Evolutionary conservation across 1,140 invertebrate species (phyloP), one percentile per base, ranked within the genome.

Genomic region (Brachionus paranguensis): DNA sequence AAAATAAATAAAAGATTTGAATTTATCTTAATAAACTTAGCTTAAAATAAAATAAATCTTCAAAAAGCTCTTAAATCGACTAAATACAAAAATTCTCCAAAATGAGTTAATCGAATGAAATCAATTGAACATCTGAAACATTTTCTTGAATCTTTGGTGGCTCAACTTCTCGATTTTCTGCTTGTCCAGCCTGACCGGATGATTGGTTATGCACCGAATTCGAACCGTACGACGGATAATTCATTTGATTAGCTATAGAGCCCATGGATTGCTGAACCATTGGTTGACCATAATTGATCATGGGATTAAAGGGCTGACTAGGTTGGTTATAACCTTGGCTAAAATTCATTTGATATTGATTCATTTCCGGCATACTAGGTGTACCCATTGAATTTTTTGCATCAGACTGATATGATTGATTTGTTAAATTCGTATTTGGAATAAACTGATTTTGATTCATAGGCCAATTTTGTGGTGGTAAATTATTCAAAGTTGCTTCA

Each of bases 391-490:
- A 43, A 41, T 72, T 41, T 17, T 10, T 11, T 10, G 41, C 2
- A 43, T 72, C 33, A 41, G 68, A 17, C 20, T 72, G 33, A 17
- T 72, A 43, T 43, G 37, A 0, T 24, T 20, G 33, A 60, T 60
- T 60, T 20, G 14, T 41, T 41, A 43, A 37, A 72, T 68, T 65
- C 3, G 65, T 17, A 41, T 72, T 41, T 45, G 68, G 33, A 37
- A 72, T 72, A 12, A 43, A 17, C 41, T 72, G 68, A 43, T 72
- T 72, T 72, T 72, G 68, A 72, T 72, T 72, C 17, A 72, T 17
- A 3, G 14, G n/a, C 68, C 68, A 72, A 11, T 43, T 72, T 72
- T 72, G 68, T 43, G 17, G 41, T 72, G 33, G 68, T 20, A 41
- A 41, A 72, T 72, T 72, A 29, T n/a, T 14, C 4, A 41, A 41